phyloP scores from a whole-genome alignment of 2,113 vertebrate species.

The Phrynosoma blainvillii region DNA sequence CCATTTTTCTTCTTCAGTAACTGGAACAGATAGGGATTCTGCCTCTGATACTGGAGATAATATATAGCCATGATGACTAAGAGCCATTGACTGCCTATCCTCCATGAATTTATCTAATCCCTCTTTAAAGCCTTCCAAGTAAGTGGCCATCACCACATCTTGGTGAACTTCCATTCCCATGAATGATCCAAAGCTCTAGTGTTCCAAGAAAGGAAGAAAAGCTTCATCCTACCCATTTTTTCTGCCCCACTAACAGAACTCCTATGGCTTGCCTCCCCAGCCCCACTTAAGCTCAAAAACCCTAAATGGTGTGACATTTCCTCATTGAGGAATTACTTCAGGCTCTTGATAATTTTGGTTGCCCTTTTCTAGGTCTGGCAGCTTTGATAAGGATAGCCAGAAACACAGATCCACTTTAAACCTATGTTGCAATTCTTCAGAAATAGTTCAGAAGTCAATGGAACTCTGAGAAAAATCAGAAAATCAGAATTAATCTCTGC shows the following conservation, averaged over 20 bases:
- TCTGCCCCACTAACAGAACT: neutral
- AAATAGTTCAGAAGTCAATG: constrained; percentile 42
- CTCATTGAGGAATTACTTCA: neutral
- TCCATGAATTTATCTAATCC: no score
- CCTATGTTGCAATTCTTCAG: neutral
- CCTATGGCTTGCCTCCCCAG: neutral
- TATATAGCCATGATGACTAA: no score
- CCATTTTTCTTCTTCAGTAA: neutral
- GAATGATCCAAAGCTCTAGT: no score
- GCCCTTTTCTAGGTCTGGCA: neutral
- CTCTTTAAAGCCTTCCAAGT: neutral
- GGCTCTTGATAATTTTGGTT: neutral
- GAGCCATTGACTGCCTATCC: no score
- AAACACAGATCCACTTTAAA: neutral
- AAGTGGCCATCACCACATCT: neutral
- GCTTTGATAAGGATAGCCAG: rapidly evolving
- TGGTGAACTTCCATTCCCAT: neutral
- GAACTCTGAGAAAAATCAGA: constrained; percentile 37
- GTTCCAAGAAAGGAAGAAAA: no score
- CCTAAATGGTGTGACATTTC: neutral
- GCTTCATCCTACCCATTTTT: neutral
- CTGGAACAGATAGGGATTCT: neutral
- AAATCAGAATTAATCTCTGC: constrained; percentile 47
- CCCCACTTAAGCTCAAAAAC: neutral
- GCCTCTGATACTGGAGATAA: no score